Percentiles rank a stretch among this genome's conserved stretches.
phyloP scores from a whole-genome alignment of 2,888 invertebrate genomes.

The Boloria selene region DNA sequence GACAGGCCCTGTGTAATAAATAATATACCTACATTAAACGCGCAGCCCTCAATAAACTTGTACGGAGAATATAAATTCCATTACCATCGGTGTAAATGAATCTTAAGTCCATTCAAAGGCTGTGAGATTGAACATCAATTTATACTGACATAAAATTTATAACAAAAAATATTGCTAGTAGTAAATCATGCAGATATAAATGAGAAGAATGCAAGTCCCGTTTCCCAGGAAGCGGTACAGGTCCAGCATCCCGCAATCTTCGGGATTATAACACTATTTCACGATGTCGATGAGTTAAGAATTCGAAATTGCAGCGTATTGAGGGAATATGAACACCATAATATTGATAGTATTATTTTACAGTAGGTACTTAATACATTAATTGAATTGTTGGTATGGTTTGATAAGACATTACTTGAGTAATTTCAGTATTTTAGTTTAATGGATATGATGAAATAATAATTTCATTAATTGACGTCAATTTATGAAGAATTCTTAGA shows the following conservation, averaged over 20 bases:
- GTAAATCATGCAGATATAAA: conserved; percentile 41
- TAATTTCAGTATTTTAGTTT: too few relatives aligned
- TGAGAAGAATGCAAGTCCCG: conserved; percentile 60
- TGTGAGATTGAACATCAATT: conserved; percentile 27
- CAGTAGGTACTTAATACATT: too few relatives aligned
- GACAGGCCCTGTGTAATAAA: not conserved
- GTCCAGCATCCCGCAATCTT: conserved; percentile 58
- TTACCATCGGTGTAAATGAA: not conserved
- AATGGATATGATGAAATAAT: too few relatives aligned
- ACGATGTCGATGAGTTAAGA: conserved; percentile 52
- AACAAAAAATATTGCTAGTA: conserved; percentile 39
- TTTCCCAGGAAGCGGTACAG: conserved; percentile 59
- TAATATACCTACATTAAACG: not conserved
- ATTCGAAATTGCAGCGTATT: conserved; percentile 17
- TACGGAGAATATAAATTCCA: conserved; percentile 11
- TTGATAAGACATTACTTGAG: too few relatives aligned
- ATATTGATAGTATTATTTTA: too few relatives aligned
- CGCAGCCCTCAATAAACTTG: not conserved
- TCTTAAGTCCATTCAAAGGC: conserved; percentile 12
- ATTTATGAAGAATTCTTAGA: too few relatives aligned
- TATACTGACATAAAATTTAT: conserved; percentile 40
- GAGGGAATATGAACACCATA: not conserved
- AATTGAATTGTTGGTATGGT: too few relatives aligned
- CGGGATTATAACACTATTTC: conserved; percentile 48
- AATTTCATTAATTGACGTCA: too few relatives aligned